Evolutionary conservation across 2,888 invertebrate genomes (phyloP), one percentile per base, ranked within the genome.

Genomic region (Punctoribates punctum): DNA sequence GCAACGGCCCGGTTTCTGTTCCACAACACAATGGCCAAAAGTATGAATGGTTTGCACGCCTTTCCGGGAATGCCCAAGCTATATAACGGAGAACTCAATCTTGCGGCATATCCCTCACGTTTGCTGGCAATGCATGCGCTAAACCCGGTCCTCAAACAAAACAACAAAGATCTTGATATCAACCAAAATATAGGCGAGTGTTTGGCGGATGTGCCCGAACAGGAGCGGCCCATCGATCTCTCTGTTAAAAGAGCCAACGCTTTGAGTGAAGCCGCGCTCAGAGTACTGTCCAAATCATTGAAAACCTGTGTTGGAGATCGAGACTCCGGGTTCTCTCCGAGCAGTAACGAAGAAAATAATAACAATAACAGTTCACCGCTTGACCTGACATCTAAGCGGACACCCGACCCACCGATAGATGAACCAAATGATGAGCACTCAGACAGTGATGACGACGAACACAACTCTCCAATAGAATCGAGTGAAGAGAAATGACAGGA

Each of bases 211-310:
- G 67, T 77, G 38, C 80, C 80, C 5, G 81, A 81, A 46, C 82
- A 82, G 78, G 82, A 82, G 11, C 79, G 75, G 15, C 82, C 82
- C 27, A 82, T 82, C 73, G 82, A 82, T 77, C 79, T 82, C 65
- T 81, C 81, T 25, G 79, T 81, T 0, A 80, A 79, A 75, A 74
- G 54, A 27, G 46, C 60, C 67, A 67, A 73, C 34, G 54, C 57
- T 23, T 60, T 74, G 29, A 42, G 60, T 46, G 23, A 70, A 38
- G 54, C 75, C 20, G 25, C 48, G 17, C 42, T 46, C 17, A 27
- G 34, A 23, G n/a, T 38, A 3, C 62, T 42, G 11, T 23, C 20
- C 38, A 34, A 42, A 23, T 62, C 67, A 23, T 72, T 46, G 17
- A 75, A 65, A 34, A 46, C 23, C 25, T 38, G 25, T 6, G 34